Evolutionary conservation across 2,797 vertebrate genomes (phyloP).

Genomic region (Syngnathus rostellatus): DNA sequence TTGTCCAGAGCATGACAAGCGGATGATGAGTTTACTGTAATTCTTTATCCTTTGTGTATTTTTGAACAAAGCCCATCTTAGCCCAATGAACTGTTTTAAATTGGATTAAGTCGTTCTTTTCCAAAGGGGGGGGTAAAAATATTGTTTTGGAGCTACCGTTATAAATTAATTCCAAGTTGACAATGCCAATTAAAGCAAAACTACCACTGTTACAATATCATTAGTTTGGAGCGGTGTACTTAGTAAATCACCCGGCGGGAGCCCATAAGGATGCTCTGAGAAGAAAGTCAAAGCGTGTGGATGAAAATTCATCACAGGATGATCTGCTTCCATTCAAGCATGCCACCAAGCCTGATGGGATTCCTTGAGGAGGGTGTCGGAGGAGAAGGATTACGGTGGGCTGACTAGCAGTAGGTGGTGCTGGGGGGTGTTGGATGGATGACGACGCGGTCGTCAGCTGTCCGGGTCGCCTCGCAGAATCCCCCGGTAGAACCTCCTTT

Average conservation of each 20-base stretch:
- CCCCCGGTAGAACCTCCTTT: constrained; percentile 56
- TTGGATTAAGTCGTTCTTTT: background rate
- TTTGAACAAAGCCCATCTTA: background rate
- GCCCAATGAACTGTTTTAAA: no score
- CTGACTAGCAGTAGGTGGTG: constrained; percentile 26
- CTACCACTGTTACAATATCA: background rate
- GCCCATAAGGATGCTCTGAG: background rate
- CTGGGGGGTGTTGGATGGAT: constrained; percentile 38
- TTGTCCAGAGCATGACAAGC: background rate
- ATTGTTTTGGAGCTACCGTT: background rate
- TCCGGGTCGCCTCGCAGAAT: constrained; percentile 60
- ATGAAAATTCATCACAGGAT: constrained; percentile 4
- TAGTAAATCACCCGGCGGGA: background rate
- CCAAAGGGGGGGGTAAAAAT: background rate
- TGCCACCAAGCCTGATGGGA: constrained; percentile 41
- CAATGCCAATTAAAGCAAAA: background rate
- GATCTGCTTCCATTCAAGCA: constrained; percentile 28
- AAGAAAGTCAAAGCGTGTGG: background rate
- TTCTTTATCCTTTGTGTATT: background rate
- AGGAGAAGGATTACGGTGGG: constrained; percentile 20
- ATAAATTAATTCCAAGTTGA: background rate
- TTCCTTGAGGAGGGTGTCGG: constrained; percentile 13
- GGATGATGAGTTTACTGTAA: background rate
- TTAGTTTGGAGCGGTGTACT: background rate
- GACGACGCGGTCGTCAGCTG: constrained; percentile 49